Evolutionary conservation across 2,797 vertebrate genomes (phyloP), one percentile per base, ranked within the genome.

Genomic region (Catamblyrhynchus diadema): DNA sequence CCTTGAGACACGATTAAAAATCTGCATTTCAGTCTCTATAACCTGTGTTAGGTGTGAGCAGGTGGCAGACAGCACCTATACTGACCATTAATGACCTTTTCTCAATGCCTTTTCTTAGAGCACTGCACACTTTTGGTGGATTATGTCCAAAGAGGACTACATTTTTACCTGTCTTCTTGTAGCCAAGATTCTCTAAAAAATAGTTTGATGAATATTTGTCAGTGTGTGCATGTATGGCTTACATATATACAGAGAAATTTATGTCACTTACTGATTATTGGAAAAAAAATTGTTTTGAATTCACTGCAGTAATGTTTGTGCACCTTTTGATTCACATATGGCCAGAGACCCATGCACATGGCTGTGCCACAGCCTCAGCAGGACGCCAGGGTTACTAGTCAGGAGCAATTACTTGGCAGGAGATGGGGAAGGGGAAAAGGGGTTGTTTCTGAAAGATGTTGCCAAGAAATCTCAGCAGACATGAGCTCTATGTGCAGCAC

Each of bases 401-500:
- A n/a, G 50, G 30, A 61, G 18, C 12, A 27, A 69, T 69, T 42
- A 45, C 30, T 53, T 11, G 53, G 66, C 61, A 81, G 22, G 30
- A 71, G n/a, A 47, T 12, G 9, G 50, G 28, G 39, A 51, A 61
- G 6, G 41, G 28, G 62, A 54, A 83, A 33, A 56, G 28, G 7
- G 8, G 3, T 3, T 61, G 1, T 33, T 51, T 51, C 47, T 82
- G 79, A 35, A 65, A 70, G 21, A 24, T 23, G 22, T 14, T 85
- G 66, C 47, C 62, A 75, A 51, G 66, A 72, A 67, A 65, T 12
- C 47, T 51, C 73, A 53, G 48, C 61, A 67, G 47, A n/a, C 50
- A 59, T 0, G 0, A 61, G 22, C 41, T 75, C 12, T 9, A 0
- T 10, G 8, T 16, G 42, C 45, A 80, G 50, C 35, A 56, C 62